These are phyloP conservation scores for Oncorhynchus mykiss DNA, from an alignment of 2,113 vertebrate species.

Conservation along the genomic window DNA sequence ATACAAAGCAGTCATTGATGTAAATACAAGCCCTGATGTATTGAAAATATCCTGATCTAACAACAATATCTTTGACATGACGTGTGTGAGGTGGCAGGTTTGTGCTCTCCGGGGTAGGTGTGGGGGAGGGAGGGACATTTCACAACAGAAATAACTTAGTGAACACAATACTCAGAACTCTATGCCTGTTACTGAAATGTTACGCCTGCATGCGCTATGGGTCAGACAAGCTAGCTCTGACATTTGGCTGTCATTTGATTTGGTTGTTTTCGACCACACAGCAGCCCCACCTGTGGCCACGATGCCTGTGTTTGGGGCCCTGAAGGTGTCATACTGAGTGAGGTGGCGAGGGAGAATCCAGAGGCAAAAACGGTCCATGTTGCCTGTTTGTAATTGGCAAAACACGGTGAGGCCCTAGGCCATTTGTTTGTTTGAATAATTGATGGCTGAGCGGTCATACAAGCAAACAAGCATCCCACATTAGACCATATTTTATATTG, in stretches of 20 bases:
- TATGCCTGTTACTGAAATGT: neutral
- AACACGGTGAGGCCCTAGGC: conserved; percentile 65
- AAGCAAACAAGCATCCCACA: conserved; percentile 51
- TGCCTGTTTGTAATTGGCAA: conserved; percentile 73
- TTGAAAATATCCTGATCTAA: too few relatives aligned
- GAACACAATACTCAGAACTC: too few relatives aligned
- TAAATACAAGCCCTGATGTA: too few relatives aligned
- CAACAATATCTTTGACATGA: too few relatives aligned
- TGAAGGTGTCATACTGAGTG: conserved; percentile 58
- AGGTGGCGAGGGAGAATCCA: conserved; percentile 58
- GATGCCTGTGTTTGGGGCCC: conserved; percentile 65
- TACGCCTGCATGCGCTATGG: neutral
- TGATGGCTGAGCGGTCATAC: conserved; percentile 62
- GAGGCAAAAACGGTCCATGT: conserved; percentile 60
- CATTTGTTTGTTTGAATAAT: conserved; percentile 71
- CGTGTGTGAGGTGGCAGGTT: too few relatives aligned
- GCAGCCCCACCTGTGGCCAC: conserved; percentile 54
- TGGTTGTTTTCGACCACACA: neutral
- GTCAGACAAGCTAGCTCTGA: neutral
- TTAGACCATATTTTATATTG: conserved; percentile 35
- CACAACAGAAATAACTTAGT: too few relatives aligned
- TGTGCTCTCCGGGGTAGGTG: too few relatives aligned
- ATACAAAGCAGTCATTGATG: too few relatives aligned
- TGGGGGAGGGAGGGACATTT: too few relatives aligned
- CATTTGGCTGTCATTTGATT: neutral